Evolutionary conservation across 2,888 invertebrate genomes (phyloP).

Genomic region (Eledone cirrhosa): DNA sequence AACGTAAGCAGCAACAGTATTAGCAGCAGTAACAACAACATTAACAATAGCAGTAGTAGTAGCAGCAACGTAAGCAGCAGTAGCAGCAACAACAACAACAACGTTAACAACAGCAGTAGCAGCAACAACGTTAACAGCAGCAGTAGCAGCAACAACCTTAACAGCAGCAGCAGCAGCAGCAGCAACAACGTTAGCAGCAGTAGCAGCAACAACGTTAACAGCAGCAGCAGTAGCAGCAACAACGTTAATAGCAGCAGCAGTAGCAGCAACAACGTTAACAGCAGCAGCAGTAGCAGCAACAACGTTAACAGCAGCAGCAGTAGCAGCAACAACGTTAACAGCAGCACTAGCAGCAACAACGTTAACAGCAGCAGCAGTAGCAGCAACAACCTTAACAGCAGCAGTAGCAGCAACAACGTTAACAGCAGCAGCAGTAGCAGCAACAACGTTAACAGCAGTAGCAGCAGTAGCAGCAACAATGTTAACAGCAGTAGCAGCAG

Average conservation of each 20-base stretch:
- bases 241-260: neutral
- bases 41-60: neutral
- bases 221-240: no score
- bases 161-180: no score
- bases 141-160: no score
- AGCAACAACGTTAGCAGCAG: no score
- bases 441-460: conserved; percentile 60
- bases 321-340: conserved; percentile 63
- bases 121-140: no score
- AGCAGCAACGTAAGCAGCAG: neutral
- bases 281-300: conserved; percentile 30
- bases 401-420: no score
- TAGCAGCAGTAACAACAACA: neutral
- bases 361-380: no score
- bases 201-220: no score
- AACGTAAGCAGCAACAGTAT: neutral
- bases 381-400: no score
- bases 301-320: conserved; percentile 64
- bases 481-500: conserved; percentile 59
- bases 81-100: neutral
- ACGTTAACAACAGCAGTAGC: neutral
- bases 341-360: conserved; percentile 56
- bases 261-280: neutral
- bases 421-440: conserved; percentile 62
- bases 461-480: conserved; percentile 65